Evolutionary conservation across 2,888 invertebrate species (phyloP), one percentile per base, ranked within the genome.

Genomic region (Agonopterix alstromeriana): DNA sequence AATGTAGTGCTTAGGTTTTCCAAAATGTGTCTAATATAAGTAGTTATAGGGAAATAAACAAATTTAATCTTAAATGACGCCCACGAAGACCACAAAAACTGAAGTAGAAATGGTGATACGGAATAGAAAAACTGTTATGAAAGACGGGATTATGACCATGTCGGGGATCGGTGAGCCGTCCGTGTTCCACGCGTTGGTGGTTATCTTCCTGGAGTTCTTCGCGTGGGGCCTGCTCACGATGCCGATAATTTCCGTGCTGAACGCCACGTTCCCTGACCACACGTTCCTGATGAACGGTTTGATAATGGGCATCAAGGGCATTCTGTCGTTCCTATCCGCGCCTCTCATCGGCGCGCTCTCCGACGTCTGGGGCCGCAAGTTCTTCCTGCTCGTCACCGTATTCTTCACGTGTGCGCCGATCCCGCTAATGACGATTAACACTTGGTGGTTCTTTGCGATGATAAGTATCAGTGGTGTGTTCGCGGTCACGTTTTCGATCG

Each of bases 381-480:
- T 98, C 78, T 99, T 99, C 90, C 93, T 99, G 53, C 91, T 99
- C 57, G 94, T 99, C 71, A 99, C 99, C 46, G 98, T 99, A 69
- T 97, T 98, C 85, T 98, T 98, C 89, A 99, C 99, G 40, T 99
- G 99, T 89, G 95, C 96, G 63, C 99, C 99, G 47, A 99, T 99
- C 77, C 99, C 99, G 48, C 91, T 99, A 53, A 98, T 99, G 97
- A 97, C 97, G 71, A 95, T 99, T 77, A 99, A 98, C 90, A 98
- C 99, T 45, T 99, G 97, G 97, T 98, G 98, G 98, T 99, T 99
- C 87, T 99, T 99, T 88, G 98, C 98, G 52, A 96, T 99, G 95
- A 97, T 99, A 89, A 98, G 98, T 76, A 97, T 99, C 80, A 98
- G 98, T 64, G 99, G 99, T 54, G 95, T 99, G 61, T 99, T 99